Evolutionary conservation across 1,140 invertebrate species (phyloP).

Genomic region (Ostrea edulis): DNA sequence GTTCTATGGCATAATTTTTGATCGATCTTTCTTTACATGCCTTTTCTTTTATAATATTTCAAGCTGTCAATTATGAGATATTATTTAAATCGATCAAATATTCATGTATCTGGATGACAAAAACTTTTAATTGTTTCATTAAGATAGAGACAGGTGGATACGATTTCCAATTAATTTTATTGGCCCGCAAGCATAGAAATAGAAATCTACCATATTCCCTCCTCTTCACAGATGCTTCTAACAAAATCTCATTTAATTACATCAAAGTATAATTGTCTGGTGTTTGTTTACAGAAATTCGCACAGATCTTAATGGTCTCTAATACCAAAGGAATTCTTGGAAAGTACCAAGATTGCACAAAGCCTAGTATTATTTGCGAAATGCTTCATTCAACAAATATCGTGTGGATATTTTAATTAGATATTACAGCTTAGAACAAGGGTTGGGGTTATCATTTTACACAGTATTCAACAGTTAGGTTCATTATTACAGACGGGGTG

Average conservation of each 20-base stretch:
- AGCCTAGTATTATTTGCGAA: not conserved
- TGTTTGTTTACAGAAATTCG: not conserved
- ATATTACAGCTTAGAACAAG: not conserved
- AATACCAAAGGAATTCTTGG: not conserved
- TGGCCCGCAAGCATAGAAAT: not conserved
- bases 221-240: not conserved
- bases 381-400: not conserved
- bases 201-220: not conserved
- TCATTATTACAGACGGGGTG: not conserved
- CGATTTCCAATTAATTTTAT: no score
- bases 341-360: no score
- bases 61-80: no score
- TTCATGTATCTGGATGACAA: no score
- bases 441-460: no score
- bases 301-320: not conserved
- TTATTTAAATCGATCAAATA: no score
- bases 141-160: no score
- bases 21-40: no score
- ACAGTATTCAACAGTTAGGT: no score
- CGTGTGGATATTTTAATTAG: not conserved
- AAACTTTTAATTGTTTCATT: no score
- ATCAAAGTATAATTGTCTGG: not conserved
- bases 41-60: no score
- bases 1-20: no score
- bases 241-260: not conserved